Base-by-base conservation (phyloP, 2,888 invertebrate genomes). In the Heliconius ismenius region DNA sequence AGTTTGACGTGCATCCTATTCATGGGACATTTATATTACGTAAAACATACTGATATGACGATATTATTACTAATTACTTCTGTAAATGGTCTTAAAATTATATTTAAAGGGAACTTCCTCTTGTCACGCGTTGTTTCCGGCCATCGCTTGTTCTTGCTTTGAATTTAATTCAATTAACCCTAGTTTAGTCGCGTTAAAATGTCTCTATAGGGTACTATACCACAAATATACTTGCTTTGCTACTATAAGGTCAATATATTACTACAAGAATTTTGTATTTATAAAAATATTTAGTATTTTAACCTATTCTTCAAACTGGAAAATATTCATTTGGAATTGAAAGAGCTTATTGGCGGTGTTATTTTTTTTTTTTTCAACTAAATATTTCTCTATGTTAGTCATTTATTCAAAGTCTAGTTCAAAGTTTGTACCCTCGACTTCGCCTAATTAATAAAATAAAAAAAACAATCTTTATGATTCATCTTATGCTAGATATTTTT, bases 141-240 rank as follows among this genome's bases (percentile, higher is more conserved):
- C 85, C 85, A 78, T 75, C 75, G 80, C 82, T 81, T 84, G 82
- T 85, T 84, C 87, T 88, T 85, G 82, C 82, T 86, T 87, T 87
- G 86, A 86, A 87, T 87, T 87, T 87, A 84, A 87, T 86, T 87
- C 86, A 88, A 89, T 90, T 89, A 88, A 82, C 83, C 80, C 78
- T 73, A 81, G 80, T 78, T 76, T 74, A 74, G 73, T 79, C 72
- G 74, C 72, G 75, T 76, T 68, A 74, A 78, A 74, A 75, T 70
- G 32, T 13, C 65, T 24, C 24, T 54, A 32, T 72, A 70, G 32
- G 26, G 24, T 75, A 63, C 28, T 65, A n/a, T 36, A 65, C 65
- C n/a, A 65, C 39, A 65, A 65, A 36, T 39, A 39, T 13, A 65
- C 36, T 28, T 28, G 28, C 28, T 28, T 21, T 32, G 24, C 1